A percentile compares a stretch with the other conserved stretches of the same genome.
phyloP scores from a whole-genome alignment of 2,113 vertebrate genomes.

The Rattus norvegicus region DNA sequence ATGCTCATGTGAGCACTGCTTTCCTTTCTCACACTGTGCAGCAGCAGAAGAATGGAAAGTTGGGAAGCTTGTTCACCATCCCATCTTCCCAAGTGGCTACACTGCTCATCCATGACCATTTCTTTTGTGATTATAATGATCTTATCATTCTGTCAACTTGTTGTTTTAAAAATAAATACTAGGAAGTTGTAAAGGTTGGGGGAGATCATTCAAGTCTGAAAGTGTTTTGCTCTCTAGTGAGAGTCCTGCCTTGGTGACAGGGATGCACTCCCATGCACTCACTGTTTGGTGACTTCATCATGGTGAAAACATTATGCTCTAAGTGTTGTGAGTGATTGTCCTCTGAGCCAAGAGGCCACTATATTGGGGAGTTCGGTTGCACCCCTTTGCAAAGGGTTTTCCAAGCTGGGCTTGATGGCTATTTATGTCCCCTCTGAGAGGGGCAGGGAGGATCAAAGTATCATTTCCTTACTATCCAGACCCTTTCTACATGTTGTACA shows the following conservation, averaged over 20 bases:
- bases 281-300: neutral
- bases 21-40: neutral
- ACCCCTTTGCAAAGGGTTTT: neutral
- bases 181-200: neutral
- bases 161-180: neutral
- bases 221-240: neutral
- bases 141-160: neutral
- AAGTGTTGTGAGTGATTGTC: neutral
- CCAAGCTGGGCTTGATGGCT: neutral
- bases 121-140: neutral
- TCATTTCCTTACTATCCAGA: neutral
- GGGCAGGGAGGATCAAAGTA: neutral
- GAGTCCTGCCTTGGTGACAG: no score
- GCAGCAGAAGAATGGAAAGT: neutral
- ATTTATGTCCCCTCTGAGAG: neutral
- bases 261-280: neutral
- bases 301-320: neutral
- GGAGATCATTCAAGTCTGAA: neutral
- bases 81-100: neutral
- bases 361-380: neutral
- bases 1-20: accelerated
- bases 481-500: neutral
- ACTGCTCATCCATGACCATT: neutral
- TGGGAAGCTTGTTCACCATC: neutral
- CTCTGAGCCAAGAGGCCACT: neutral